Base-by-base conservation (phyloP, 2,113 vertebrate species). In the Lates calcarifer region DNA sequence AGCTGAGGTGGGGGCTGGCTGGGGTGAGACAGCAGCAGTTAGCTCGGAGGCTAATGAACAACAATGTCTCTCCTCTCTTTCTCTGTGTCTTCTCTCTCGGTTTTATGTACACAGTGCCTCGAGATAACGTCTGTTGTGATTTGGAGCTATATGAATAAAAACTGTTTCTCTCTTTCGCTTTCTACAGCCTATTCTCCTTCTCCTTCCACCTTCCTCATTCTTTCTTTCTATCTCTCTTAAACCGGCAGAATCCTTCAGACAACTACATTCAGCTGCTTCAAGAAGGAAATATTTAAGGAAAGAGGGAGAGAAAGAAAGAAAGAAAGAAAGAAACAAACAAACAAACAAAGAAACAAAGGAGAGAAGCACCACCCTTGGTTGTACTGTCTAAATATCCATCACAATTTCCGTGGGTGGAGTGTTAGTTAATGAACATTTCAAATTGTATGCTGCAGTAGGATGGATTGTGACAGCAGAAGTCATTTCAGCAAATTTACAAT, bases 1-100 rank as follows among this genome's bases (percentile, higher is more conserved):
- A 91, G 90, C 72, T 55, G 83, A 49, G 72, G 41, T 72, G 75
- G 77, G 64, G 67, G 65, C 12, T 35, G 33, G 60, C 11, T 12
- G 26, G 68, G 58, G 39, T 4, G n/a, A 66, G 84, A 63, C 58
- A 47, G 76, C 57, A 78, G 65, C 26, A 68, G 81, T 73, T 81
- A 81, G 55, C 53, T 69, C 53, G 33, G 57, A 57, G 62, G 75
- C 79, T 77, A 79, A 84, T 73, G 45, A 83, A 68, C 58, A 5
- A 49, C 45, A 69, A 5, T 1, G 2, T 75, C 61, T 81, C 67
- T 68, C 26, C 20, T 74, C 35, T 74, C 29, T 75, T 60, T 56
- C 31, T 66, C 18, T 43, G 22, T 39, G 18, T 56, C 57, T 4
- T 56, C 28, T 56, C 4, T 39, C 45, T 9, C 47, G 11, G 7